A percentile compares a stretch with the other conserved stretches of the same genome.
Evolutionary conservation across 2,888 invertebrate genomes (phyloP).

Genomic region (Lasioglossum figueresi): DNA sequence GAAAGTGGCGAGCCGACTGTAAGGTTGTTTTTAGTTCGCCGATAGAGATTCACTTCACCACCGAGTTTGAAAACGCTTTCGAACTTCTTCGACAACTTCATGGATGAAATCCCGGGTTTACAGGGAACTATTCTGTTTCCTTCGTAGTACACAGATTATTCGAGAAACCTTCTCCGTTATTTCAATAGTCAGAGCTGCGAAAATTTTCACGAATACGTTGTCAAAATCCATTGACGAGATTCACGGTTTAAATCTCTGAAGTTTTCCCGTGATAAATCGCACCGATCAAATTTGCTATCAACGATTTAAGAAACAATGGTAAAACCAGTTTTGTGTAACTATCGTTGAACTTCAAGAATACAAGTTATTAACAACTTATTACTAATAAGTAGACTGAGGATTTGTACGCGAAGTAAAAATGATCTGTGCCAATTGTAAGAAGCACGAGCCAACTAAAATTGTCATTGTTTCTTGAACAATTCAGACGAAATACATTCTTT

Average conservation of each 20-base stretch:
- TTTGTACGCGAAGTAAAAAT: no score
- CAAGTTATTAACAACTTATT: no score
- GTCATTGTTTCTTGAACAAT: no score
- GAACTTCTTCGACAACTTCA: slow-evolving; percentile 40
- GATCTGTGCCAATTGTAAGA: no score
- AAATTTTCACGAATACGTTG: background rate
- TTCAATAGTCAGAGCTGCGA: slow-evolving; percentile 5
- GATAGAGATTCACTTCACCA: slow-evolving; percentile 29
- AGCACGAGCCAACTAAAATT: no score
- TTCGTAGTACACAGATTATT: slow-evolving; percentile 23
- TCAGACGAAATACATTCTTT: background rate
- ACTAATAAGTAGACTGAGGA: no score
- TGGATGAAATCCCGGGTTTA: slow-evolving; percentile 23
- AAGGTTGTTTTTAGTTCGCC: slow-evolving; percentile 23
- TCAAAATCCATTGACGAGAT: background rate
- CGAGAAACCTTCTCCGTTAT: background rate
- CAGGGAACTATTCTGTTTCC: slow-evolving; percentile 42
- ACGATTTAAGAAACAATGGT: background rate
- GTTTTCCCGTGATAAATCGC: background rate
- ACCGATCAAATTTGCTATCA: background rate
- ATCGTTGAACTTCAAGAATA: no score
- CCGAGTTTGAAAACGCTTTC: slow-evolving; percentile 40
- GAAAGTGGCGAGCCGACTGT: slow-evolving; percentile 15
- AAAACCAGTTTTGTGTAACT: background rate
- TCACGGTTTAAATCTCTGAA: background rate